A percentile compares a stretch with the other conserved stretches of the same genome.
Conservation (phyloP, 1,140 invertebrate genomes). For the Cyclargus thomasi region DNA sequence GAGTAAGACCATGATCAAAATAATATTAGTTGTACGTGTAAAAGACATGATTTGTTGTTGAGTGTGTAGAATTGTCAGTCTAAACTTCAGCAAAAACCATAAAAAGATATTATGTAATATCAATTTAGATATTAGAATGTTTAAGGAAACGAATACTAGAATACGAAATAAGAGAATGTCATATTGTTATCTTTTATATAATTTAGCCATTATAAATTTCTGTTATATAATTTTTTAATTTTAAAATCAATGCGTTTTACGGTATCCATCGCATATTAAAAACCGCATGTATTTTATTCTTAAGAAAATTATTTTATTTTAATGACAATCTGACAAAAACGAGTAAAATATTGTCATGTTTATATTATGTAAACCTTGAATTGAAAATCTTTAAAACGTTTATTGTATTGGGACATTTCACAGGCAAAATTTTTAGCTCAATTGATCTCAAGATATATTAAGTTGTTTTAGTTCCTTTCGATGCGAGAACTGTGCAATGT, state of each 20-base stretch:
- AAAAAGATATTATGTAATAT: neutral
- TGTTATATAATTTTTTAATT: neutral
- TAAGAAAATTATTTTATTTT: neutral
- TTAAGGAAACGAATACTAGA: neutral
- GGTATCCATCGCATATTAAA: too few species aligned
- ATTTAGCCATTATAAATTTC: neutral
- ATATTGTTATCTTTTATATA: neutral
- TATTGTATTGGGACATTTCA: slow-evolving; percentile 53
- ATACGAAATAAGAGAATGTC: neutral
- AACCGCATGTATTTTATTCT: neutral
- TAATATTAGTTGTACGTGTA: slow-evolving; percentile 3
- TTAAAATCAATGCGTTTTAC: neutral
- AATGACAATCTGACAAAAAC: neutral
- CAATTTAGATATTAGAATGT: neutral
- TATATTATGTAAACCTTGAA: neutral
- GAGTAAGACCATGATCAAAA: neutral
- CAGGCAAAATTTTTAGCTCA: slow-evolving; percentile 48
- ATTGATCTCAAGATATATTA: slow-evolving; percentile 68
- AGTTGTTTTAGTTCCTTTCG: slow-evolving; percentile 58
- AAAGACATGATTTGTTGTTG: neutral
- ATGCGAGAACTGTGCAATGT: slow-evolving; percentile 43
- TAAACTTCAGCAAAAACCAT: neutral
- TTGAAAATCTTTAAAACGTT: slow-evolving; percentile 13
- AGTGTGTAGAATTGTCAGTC: slow-evolving; percentile 1
- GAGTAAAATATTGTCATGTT: too few species aligned